Percentiles rank a stretch among this genome's conserved stretches.
Evolutionary conservation across 2,888 invertebrate species (phyloP).

Genomic region (Amphimallon solstitiale): DNA sequence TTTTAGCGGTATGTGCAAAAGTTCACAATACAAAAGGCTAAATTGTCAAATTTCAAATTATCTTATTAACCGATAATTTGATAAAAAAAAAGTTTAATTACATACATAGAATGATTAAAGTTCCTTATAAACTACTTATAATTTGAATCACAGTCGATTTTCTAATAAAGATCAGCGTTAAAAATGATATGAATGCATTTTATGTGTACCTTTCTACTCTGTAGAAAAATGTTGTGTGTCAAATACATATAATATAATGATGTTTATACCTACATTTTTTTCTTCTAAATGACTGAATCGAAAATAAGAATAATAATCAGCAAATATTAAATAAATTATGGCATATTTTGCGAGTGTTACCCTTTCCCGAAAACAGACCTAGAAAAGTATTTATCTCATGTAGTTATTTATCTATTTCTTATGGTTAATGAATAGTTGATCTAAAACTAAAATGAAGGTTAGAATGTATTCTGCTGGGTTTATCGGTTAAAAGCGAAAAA

Average conservation of each 20-base stretch:
- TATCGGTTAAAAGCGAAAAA: slow-evolving; percentile 19
- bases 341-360: slow-evolving; percentile 18
- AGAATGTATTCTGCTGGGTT: slow-evolving; percentile 16
- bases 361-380: slow-evolving; percentile 20
- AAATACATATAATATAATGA: not conserved
- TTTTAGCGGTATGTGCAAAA: too few species aligned
- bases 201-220: slow-evolving; percentile 16
- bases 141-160: slow-evolving; percentile 31
- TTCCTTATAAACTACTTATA: slow-evolving; percentile 2
- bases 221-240: slow-evolving; percentile 28
- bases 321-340: slow-evolving; percentile 20
- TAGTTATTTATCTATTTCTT: slow-evolving; percentile 5
- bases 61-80: too few species aligned
- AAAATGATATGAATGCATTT: slow-evolving; percentile 23
- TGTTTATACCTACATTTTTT: too few species aligned
- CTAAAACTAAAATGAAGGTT: slow-evolving; percentile 27
- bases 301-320: slow-evolving; percentile 14
- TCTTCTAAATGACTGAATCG: too few species aligned
- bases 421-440: slow-evolving; percentile 4
- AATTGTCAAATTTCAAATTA: not conserved
- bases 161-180: slow-evolving; percentile 18
- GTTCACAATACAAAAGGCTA: too few species aligned
- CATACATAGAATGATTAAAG: slow-evolving; percentile 6
- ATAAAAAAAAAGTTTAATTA: too few species aligned
- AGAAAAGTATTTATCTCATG: slow-evolving; percentile 20